Percentiles rank a stretch among this genome's conserved stretches.
Conservation (phyloP, 2,113 vertebrate genomes). For the Ariopsis seemanni region DNA sequence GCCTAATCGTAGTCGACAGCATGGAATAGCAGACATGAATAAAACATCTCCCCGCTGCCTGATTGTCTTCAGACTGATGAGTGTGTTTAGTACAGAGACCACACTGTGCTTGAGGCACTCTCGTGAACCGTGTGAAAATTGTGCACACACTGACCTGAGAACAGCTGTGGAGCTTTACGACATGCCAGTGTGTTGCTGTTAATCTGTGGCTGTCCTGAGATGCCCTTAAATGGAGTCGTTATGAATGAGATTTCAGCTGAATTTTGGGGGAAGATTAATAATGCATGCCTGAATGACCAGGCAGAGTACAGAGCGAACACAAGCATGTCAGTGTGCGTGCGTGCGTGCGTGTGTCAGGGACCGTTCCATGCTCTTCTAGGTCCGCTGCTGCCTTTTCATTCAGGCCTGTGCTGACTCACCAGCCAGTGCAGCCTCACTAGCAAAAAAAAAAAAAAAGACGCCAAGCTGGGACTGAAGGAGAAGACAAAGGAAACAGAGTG, state of each 20-base stretch:
- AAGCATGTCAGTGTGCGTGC: not conserved
- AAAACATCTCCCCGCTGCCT: conserved; percentile 28
- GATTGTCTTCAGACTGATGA: conserved; percentile 12
- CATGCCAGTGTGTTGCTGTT: not conserved
- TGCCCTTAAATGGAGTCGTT: conserved; percentile 24
- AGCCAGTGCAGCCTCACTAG: conserved; percentile 22
- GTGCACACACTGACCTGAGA: not conserved
- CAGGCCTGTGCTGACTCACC: conserved; percentile 49
- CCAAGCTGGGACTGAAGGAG: conserved; percentile 7
- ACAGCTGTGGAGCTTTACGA: not conserved
- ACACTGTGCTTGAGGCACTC: not conserved
- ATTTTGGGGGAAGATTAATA: conserved; percentile 19
- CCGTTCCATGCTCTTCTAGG: not conserved
- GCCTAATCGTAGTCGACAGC: not conserved
- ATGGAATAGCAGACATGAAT: conserved; percentile 26
- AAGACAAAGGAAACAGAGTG: not conserved
- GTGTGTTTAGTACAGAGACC: not conserved
- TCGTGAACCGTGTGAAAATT: not conserved
- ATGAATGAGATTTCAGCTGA: conserved; percentile 32
- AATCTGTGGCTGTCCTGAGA: conserved; percentile 10
- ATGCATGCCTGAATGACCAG: conserved; percentile 36
- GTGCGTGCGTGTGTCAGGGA: not conserved
- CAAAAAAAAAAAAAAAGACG: conserved; percentile 11
- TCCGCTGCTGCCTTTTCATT: conserved; percentile 25
- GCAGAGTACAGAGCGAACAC: not conserved